Evolutionary conservation across 2,113 vertebrate species (phyloP).

Genomic region (Dinomys branickii): DNA sequence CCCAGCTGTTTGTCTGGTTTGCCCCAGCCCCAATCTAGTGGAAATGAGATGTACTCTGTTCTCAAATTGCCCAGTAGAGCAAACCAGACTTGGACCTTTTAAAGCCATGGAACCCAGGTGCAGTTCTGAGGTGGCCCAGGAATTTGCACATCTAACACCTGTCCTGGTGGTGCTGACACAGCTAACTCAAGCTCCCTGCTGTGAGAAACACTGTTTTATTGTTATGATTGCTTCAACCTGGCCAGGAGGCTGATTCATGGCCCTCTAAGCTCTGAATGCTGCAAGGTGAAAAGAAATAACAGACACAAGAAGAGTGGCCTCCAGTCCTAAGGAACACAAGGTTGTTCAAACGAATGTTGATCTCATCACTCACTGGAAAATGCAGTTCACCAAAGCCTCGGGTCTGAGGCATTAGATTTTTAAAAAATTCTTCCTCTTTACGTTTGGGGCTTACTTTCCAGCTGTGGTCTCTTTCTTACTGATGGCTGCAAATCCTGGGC

Average conservation of each 20-base stretch:
- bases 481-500: not conserved
- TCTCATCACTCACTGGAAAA: not conserved
- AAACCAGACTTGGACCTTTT: not conserved
- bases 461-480: not conserved
- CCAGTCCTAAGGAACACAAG: accelerated
- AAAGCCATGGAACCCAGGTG: not conserved
- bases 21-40: not conserved
- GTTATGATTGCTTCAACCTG: not conserved
- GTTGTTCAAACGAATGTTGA: not conserved
- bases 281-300: accelerated
- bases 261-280: not conserved
- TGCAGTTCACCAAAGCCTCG: not conserved
- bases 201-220: not conserved
- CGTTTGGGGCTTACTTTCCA: not conserved
- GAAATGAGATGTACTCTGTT: not conserved
- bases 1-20: not conserved
- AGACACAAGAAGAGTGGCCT: accelerated
- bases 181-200: too few relatives aligned
- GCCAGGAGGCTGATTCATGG: accelerated
- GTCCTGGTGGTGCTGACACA: not conserved
- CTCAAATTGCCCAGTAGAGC: accelerated
- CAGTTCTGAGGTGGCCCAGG: not conserved
- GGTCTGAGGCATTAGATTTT: not conserved
- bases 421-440: not conserved
- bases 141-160: too few relatives aligned